phyloP scores from a whole-genome alignment of 2,888 invertebrate genomes.

The Axea sp. region DNA sequence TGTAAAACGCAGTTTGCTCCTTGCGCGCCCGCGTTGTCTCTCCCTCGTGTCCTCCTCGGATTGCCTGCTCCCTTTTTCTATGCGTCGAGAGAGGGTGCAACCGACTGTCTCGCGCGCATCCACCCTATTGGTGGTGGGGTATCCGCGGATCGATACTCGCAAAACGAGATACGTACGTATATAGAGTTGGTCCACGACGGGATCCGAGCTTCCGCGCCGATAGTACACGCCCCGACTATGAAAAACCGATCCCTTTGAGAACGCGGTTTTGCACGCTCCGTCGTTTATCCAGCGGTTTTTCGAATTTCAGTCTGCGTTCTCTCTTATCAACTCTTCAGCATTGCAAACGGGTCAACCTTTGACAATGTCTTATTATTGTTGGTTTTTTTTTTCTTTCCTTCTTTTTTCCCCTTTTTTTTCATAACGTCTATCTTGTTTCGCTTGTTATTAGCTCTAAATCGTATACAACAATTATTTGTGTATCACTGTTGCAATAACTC shows the following conservation, averaged over 20 bases:
- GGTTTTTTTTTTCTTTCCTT: no score
- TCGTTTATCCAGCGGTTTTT: no score
- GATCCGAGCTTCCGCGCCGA: conserved; percentile 66
- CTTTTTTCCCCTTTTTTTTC: no score
- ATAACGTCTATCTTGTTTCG: no score
- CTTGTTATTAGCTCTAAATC: no score
- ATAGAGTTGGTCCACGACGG: conserved; percentile 74
- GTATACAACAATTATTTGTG: no score
- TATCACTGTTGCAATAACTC: no score
- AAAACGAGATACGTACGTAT: conserved; percentile 70
- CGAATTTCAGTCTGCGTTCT: no score
- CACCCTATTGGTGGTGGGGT: conserved; percentile 64
- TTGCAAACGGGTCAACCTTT: no score
- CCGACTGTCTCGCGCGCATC: conserved; percentile 69
- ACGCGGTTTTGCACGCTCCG: conserved; percentile 11
- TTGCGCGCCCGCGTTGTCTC: conserved; percentile 47
- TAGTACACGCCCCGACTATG: conserved; percentile 60
- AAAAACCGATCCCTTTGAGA: conserved; percentile 47
- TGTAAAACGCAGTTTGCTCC: conserved; percentile 62
- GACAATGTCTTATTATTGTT: no score
- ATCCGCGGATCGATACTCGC: conserved; percentile 77
- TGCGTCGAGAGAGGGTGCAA: conserved; percentile 64
- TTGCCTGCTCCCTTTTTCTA: conserved; percentile 44
- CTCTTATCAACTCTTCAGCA: no score
- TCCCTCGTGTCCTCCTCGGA: conserved; percentile 46